Conservation (phyloP, 2,113 vertebrate genomes). For the Regulus satrapa region DNA sequence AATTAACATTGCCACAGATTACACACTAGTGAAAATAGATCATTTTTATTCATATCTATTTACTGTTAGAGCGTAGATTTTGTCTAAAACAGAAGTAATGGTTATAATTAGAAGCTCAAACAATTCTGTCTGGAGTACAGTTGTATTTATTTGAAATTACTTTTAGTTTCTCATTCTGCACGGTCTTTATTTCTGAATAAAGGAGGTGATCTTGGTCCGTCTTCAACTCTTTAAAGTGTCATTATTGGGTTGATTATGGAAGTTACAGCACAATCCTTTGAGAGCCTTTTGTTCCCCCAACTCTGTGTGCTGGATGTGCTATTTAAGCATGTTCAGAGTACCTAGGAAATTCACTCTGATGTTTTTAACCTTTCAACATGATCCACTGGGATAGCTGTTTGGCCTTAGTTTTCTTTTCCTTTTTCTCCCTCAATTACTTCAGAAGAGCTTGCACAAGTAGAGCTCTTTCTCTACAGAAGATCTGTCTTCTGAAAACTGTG, state of each 20-base stretch:
- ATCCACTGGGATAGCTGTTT: not conserved
- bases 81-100: not conserved
- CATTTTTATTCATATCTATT: not conserved
- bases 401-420: not conserved
- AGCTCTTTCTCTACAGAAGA: not conserved
- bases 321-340: not conserved
- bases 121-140: not conserved
- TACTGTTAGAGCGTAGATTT: not conserved
- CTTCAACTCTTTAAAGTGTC: not conserved
- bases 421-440: not conserved
- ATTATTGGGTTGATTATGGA: not conserved
- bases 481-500: not conserved
- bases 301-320: accelerated
- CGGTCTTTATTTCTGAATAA: not conserved
- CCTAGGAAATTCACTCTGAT: not conserved
- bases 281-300: not conserved
- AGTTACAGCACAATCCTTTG: not conserved
- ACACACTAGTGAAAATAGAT: not conserved
- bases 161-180: not conserved
- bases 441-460: not conserved
- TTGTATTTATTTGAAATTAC: not conserved
- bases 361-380: not conserved
- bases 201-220: not conserved
- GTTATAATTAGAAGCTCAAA: not conserved
- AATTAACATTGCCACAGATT: not conserved